Evolutionary conservation across 2,113 vertebrate species (phyloP), one percentile per base, ranked within the genome.

Genomic region (Haliaeetus leucogaster): DNA sequence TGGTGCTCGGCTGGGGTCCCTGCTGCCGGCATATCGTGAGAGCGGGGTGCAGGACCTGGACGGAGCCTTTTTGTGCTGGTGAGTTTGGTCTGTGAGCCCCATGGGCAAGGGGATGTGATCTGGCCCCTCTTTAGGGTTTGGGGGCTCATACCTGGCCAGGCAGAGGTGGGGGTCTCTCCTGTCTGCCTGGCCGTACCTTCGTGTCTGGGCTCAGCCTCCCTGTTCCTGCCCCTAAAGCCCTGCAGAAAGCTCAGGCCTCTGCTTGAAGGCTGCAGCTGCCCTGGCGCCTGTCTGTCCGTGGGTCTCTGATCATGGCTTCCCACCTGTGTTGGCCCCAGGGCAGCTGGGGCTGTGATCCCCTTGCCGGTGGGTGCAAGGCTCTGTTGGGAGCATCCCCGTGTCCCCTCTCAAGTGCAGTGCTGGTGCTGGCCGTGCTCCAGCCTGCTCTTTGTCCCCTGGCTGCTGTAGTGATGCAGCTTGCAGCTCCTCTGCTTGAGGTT

Each of bases 151-250:
- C 6, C 22, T 70, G 59, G 22, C 18, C 23, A 21, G 73, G 76
- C 36, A 45, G 70, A 59, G 48, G 8, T 62, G 32, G 38, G 32
- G 21, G 9, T 34, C 23, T n/a, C 32, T 59, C 45, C 36, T 38
- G 4, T 6, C n/a, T 2, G 1, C n/a, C 62, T 2, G 0, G n/a
- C 27, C 2, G 0, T 42, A 13, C 58, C 78, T 67, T 67, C 1
- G 0, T 2, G 4, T 27, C 16, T 3, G 73, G 15, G 43, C 55
- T 66, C 61, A 32, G 62, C 16, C 25, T 12, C 43, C 18, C 42
- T 27, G 8, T 30, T 40, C 21, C 52, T 29, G 23, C 26, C 52
- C 30, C 40, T 36, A 4, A 45, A 36, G 23, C 40, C 17, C 45
- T 5, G 22, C 1, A 3, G 73, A 56, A 59, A 52, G 66, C 91